Conservation (phyloP, 2,888 invertebrate species). For the Drosophila pseudotakahashii region DNA sequence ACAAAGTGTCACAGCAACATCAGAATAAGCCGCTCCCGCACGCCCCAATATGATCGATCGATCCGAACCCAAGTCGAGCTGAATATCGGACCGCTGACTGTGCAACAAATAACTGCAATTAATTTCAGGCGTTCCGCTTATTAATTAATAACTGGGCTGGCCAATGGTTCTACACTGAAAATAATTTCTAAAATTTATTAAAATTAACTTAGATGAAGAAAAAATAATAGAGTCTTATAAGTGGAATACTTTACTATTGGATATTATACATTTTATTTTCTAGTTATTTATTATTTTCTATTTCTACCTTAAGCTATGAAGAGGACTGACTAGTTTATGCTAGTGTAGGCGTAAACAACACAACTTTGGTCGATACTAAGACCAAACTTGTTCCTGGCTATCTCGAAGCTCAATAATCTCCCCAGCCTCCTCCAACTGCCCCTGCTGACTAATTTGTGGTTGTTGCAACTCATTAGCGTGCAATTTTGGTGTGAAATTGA, state of each 20-base stretch:
- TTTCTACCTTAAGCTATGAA: too few relatives aligned
- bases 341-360: neutral
- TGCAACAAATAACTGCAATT: constrained; percentile 77
- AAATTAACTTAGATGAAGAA: neutral
- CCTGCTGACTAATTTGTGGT: constrained; percentile 41
- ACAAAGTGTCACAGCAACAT: constrained; percentile 26
- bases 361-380: neutral
- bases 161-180: constrained; percentile 5
- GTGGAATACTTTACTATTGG: too few relatives aligned
- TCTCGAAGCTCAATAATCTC: constrained; percentile 4
- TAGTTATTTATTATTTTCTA: too few relatives aligned
- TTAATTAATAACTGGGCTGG: constrained; percentile 72
- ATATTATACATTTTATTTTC: too few relatives aligned
- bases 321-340: neutral
- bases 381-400: constrained; percentile 22
- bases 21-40: neutral
- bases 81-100: constrained; percentile 62
- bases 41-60: constrained; percentile 65
- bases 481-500: constrained; percentile 71
- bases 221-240: too few relatives aligned
- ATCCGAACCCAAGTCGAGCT: constrained; percentile 16
- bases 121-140: constrained; percentile 71
- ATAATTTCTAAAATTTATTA: neutral
- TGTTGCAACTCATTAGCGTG: constrained; percentile 67
- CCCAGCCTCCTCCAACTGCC: constrained; percentile 2